Base-by-base conservation (phyloP, 2,888 invertebrate genomes). In the Tricholauxania praeusta region DNA sequence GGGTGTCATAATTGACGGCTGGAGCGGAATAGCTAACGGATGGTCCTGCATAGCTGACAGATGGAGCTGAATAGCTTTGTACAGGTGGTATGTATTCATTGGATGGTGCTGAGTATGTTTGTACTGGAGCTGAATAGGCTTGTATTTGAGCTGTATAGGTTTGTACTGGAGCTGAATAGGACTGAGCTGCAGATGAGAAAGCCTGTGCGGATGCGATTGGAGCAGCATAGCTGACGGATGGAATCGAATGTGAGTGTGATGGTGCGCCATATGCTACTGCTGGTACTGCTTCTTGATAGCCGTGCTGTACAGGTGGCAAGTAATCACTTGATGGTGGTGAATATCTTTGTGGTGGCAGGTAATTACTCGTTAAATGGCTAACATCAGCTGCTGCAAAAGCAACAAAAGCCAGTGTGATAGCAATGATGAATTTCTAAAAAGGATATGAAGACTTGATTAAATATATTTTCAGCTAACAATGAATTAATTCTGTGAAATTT, bases 311-410 rank as follows among this genome's bases (percentile, higher is more conserved):
- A 32, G 76, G 71, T 22, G 78, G 78, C 78, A 80, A 68, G 65
- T 81, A 80, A 66, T 81, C 80, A 64, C 77, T 78, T 76, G 59
- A 76, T 67, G 78, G 78, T 48, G 75, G 22, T 47, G 71, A 49
- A 28, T 53, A 15, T 72, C 62, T 74, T 79, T 78, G 72, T 14
- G 84, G 84, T 47, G 84, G 85, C 80, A 85, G 77, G 65, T 85
- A 85, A 51, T 76, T 76, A 72, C 76, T 82, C 55, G 79, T 28
- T 80, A 86, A 79, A 69, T 86, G 86, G 79, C 86, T 86, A 32
- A 86, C 86, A 82, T 86, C 86, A 79, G 86, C 86, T 48, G 82
- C 78, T 72, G 81, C 84, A 79, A 82, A 75, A 76, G 85, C 85
- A 77, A 82, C 77, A 60, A 84, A 74, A 69, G 84, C 85, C 72